These are phyloP conservation scores for Platygyra sinensis DNA, from an alignment of 64 coral and sea anemone genomes.

Conservation along the genomic window DNA sequence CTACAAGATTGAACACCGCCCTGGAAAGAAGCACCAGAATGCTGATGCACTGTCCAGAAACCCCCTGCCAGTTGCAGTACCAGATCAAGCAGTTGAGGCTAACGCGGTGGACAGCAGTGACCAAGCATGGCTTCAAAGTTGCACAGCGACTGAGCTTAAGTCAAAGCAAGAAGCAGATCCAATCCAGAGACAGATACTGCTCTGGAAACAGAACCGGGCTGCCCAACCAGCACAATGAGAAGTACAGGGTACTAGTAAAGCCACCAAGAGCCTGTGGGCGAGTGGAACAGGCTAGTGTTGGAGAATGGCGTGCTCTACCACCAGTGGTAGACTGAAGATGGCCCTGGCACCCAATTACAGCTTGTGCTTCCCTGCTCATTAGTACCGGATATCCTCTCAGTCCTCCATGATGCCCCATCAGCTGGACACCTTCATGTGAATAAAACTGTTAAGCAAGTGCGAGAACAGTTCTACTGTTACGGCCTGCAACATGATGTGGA, in stretches of 20 bases:
- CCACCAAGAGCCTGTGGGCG: slow-evolving; percentile 21
- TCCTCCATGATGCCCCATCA: too few relatives aligned
- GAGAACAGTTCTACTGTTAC: neutral
- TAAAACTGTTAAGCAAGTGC: neutral
- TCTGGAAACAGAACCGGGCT: neutral
- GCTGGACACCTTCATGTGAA: slow-evolving; percentile 3
- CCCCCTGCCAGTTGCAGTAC: too few relatives aligned
- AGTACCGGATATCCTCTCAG: neutral
- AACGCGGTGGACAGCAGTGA: too few relatives aligned
- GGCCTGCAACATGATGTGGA: too few relatives aligned
- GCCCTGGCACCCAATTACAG: neutral
- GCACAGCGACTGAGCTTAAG: neutral
- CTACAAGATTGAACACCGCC: too few relatives aligned
- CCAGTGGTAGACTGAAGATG: neutral
- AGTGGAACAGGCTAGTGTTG: slow-evolving; percentile 5
- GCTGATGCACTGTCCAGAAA: too few relatives aligned
- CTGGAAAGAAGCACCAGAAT: too few relatives aligned
- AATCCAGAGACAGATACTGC: neutral
- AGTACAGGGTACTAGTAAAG: neutral
- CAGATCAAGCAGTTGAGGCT: too few relatives aligned
- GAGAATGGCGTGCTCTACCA: slow-evolving; percentile 15
- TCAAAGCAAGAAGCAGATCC: slow-evolving; percentile 1
- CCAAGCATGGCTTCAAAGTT: too few relatives aligned
- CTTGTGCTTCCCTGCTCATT: neutral
- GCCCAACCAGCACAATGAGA: neutral